A percentile compares a stretch with the other conserved stretches of the same genome.
Evolutionary conservation across 2,888 invertebrate genomes (phyloP).

Genomic region (Ethmia dodecea): DNA sequence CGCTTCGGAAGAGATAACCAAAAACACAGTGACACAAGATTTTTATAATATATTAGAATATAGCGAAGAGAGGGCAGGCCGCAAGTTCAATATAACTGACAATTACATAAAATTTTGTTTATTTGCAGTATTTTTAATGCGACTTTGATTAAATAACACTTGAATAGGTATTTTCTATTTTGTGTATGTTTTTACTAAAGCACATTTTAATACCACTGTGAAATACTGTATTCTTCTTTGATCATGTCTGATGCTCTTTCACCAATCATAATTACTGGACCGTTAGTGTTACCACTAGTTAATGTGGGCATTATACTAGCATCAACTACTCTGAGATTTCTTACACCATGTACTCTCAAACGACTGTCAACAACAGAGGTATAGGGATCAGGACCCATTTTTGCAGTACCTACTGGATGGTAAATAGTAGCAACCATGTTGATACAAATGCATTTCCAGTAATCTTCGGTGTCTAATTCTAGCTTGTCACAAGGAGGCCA

Average conservation of each 20-base stretch:
- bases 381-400: constrained; percentile 69
- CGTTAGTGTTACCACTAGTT: constrained; percentile 88
- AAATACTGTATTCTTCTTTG: constrained; percentile 62
- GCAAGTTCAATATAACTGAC: too few species aligned
- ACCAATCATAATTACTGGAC: constrained; percentile 87
- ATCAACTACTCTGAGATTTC: constrained; percentile 82
- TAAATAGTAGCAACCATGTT: constrained; percentile 74
- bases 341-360: constrained; percentile 80
- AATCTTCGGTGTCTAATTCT: constrained; percentile 32
- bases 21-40: too few species aligned
- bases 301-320: constrained; percentile 88
- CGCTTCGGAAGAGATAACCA: too few species aligned
- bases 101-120: too few species aligned
- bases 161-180: too few species aligned
- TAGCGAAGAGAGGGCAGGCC: too few species aligned
- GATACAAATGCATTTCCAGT: constrained; percentile 53
- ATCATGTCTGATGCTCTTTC: constrained; percentile 87
- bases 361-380: constrained; percentile 67
- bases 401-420: constrained; percentile 82
- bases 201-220: too few species aligned
- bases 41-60: too few species aligned
- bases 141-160: too few species aligned
- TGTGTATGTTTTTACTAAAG: too few species aligned
- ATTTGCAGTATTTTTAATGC: too few species aligned
- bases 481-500: constrained; percentile 35